Base-by-base conservation (phyloP, 2,797 vertebrate genomes). In the Sternarchorhynchus goeldii region DNA sequence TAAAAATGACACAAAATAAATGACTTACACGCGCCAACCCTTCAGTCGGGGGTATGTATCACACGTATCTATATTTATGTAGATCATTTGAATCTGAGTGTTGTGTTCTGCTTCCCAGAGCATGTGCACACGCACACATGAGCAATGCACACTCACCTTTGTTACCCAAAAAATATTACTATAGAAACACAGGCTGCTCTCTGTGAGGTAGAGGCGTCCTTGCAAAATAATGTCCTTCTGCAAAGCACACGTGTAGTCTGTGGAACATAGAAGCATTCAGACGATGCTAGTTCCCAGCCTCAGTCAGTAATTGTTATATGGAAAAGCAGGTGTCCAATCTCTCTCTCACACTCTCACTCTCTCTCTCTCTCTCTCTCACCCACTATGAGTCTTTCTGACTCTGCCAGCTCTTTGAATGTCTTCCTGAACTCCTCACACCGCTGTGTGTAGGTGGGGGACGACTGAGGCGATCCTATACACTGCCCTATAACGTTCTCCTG, bases 151-250 rank as follows among this genome's bases (percentile, higher is more conserved):
- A 85, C 87, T 95, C 93, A 96, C 96, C 87, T 94, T 95, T 2
- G 96, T 97, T 79, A 96, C 94, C 91, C 96, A 88, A 87, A 99
- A 98, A 82, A 99, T 95, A 86, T 96, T 95, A 92, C 96, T 98
- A 93, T 98, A 92, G 93, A 99, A 99, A 90, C 96, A 97, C 66
- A 99, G 88, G 90, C 93, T 95, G 87, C 94, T 96, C 89, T 98
- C 94, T 29, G 96, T 93, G 81, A 99, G 92, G 87, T 96, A 99
- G 32, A 98, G 83, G 59, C 95, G 93, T 82, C 97, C 97, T 85
- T 98, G 97, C 59, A 97, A 92, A 86, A 98, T 92, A 86, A 99
- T 96, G 78, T 99, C 96, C 86, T 93, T 95, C 89, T 98, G 96
- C 74, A 99, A 94, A 16, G 97, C 97, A 87, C 97, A 99, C 4